These are phyloP conservation scores for Polypterus bichir DNA, from an alignment of 2,113 vertebrate species.

Conservation along the genomic window DNA sequence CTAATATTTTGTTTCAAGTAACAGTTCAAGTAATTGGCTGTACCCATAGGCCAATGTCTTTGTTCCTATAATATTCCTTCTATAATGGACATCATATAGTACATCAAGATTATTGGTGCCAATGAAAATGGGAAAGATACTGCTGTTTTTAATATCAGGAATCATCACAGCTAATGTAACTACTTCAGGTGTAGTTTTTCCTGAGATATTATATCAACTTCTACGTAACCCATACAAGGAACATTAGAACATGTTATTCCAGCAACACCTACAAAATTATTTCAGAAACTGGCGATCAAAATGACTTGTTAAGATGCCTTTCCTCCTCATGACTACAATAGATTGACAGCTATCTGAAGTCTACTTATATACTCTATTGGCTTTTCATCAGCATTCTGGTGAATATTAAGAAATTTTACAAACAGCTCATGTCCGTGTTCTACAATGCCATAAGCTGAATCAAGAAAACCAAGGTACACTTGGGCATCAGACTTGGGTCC, in stretches of 20 bases:
- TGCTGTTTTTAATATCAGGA: not conserved
- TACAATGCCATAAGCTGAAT: slow-evolving; percentile 9
- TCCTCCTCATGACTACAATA: slow-evolving; percentile 19
- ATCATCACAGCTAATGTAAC: not conserved
- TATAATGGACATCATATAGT: not conserved
- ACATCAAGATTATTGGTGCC: not conserved
- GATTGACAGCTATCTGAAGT: slow-evolving; percentile 23
- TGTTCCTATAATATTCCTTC: slow-evolving; percentile 6
- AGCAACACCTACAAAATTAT: slow-evolving; percentile 18
- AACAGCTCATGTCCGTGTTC: slow-evolving; percentile 7
- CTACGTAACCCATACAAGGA: not conserved
- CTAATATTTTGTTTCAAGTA: too few species aligned
- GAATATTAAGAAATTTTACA: slow-evolving; percentile 16
- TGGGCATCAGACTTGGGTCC: slow-evolving; percentile 31
- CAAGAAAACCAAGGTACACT: slow-evolving; percentile 40
- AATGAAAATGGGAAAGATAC: not conserved
- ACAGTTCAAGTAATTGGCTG: too few species aligned
- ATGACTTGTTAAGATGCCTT: slow-evolving; percentile 27
- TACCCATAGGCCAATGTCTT: too few species aligned
- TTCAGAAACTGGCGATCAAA: slow-evolving; percentile 4
- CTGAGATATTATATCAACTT: not conserved
- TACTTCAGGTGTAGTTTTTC: not conserved
- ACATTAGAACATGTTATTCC: slow-evolving; percentile 1
- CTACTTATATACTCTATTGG: slow-evolving; percentile 30
- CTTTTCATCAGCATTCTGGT: slow-evolving; percentile 20